Percentiles rank a stretch among this genome's conserved stretches.
Conservation (phyloP, 2,113 vertebrate genomes). For the Castor canadensis region DNA sequence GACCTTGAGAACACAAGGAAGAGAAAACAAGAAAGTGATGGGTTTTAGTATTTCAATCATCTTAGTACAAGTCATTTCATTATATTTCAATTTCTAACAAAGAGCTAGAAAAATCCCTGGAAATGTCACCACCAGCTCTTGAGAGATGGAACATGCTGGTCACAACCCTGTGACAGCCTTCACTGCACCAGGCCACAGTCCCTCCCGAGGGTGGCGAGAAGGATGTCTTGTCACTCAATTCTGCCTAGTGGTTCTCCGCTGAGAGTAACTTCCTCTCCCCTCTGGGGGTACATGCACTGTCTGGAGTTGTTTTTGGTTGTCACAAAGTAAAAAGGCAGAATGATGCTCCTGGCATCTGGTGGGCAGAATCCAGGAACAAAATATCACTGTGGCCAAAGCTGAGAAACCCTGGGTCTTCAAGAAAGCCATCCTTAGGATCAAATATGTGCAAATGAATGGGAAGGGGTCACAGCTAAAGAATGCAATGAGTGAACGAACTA, state of each 20-base stretch:
- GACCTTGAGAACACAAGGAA: rapidly evolving
- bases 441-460: rapidly evolving
- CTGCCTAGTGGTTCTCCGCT: no score
- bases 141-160: rapidly evolving
- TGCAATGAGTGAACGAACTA: not conserved
- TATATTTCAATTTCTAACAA: not conserved
- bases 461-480: not conserved
- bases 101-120: not conserved
- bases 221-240: no score
- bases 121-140: rapidly evolving
- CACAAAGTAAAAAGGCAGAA: rapidly evolving
- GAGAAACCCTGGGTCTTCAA: no score
- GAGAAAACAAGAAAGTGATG: no score
- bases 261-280: no score
- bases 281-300: no score
- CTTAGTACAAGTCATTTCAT: not conserved
- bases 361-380: no score
- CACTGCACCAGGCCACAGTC: no score
- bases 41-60: not conserved
- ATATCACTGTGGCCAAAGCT: rapidly evolving
- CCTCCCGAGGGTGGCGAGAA: no score
- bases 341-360: rapidly evolving
- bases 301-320: not conserved
- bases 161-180: no score
- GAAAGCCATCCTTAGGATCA: not conserved